Evolutionary conservation across 1,140 invertebrate species (phyloP).

Genomic region (Andrena cerasifolii): DNA sequence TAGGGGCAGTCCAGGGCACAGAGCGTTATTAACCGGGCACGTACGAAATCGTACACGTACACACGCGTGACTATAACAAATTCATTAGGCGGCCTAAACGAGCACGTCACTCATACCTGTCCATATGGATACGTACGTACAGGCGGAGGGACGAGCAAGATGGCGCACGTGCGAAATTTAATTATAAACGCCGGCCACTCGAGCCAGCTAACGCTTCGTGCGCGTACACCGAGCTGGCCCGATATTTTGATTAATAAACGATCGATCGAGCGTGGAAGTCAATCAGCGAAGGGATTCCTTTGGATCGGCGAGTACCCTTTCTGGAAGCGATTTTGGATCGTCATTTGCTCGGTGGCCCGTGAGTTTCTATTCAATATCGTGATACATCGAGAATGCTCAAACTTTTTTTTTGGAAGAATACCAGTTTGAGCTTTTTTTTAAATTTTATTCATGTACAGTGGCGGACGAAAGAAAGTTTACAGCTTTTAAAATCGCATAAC

Average conservation of each 20-base stretch:
- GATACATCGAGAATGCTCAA: too few species aligned
- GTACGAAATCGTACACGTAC: slow-evolving; percentile 33
- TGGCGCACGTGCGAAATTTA: slow-evolving; percentile 59
- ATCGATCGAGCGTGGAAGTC: slow-evolving; percentile 4
- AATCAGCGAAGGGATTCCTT: slow-evolving; percentile 36
- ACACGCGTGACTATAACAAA: slow-evolving; percentile 33
- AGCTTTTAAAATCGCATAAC: too few species aligned
- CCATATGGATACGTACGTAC: neutral
- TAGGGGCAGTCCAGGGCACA: neutral
- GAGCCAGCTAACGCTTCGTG: neutral
- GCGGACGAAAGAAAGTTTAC: too few species aligned
- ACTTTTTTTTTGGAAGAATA: too few species aligned
- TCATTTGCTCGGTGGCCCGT: too few species aligned
- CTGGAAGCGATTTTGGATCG: too few species aligned
- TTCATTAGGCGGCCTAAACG: slow-evolving; percentile 56
- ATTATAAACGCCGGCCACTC: slow-evolving; percentile 49
- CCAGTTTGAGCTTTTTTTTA: too few species aligned
- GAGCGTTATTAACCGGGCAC: slow-evolving; percentile 38
- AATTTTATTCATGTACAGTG: too few species aligned
- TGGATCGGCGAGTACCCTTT: neutral
- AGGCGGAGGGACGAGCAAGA: slow-evolving; percentile 12
- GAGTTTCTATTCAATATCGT: too few species aligned
- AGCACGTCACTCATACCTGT: slow-evolving; percentile 30
- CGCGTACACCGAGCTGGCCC: neutral
- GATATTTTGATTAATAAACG: slow-evolving; percentile 42